These are phyloP conservation scores for Rhyacichthys aspro DNA, from an alignment of 2,797 vertebrate genomes.

Conservation along the genomic window DNA sequence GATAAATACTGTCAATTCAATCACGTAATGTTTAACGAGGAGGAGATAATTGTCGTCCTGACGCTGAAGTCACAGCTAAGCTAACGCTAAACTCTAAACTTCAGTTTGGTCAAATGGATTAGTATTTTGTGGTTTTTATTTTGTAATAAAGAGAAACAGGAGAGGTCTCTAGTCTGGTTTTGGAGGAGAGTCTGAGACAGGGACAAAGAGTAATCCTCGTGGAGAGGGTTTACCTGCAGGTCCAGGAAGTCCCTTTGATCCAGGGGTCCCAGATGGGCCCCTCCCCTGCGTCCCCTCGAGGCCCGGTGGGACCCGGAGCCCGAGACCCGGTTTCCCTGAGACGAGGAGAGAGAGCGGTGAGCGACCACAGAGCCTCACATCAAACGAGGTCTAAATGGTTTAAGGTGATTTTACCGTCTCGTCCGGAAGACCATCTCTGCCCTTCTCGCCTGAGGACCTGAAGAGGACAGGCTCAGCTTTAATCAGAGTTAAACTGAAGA, in stretches of 20 bases:
- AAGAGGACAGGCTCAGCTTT: slow-evolving; percentile 41
- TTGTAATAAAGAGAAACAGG: no score
- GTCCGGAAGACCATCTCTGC: slow-evolving; percentile 78
- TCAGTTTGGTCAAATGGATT: no score
- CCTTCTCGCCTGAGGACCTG: slow-evolving; percentile 82
- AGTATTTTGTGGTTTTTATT: no score
- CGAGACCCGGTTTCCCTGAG: slow-evolving; percentile 79
- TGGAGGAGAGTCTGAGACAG: no score
- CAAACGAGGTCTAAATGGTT: slow-evolving; percentile 31
- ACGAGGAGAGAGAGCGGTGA: slow-evolving; percentile 53
- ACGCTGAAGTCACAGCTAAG: no score
- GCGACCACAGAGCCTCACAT: slow-evolving; percentile 48
- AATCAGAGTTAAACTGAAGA: slow-evolving; percentile 13
- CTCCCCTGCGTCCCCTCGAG: slow-evolving; percentile 82
- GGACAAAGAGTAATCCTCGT: no score
- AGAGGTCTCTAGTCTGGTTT: no score
- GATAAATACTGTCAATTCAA: no score
- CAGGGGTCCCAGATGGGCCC: slow-evolving; percentile 82
- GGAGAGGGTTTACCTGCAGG: slow-evolving; percentile 91
- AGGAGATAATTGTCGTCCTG: no score
- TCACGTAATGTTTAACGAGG: no score
- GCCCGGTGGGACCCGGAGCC: slow-evolving; percentile 82
- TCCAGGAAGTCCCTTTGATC: slow-evolving; percentile 82
- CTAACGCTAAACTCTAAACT: no score
- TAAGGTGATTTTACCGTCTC: slow-evolving; percentile 72